Evolutionary conservation across 2,797 vertebrate species (phyloP).

Genomic region (Brachyrhaphis roseni): DNA sequence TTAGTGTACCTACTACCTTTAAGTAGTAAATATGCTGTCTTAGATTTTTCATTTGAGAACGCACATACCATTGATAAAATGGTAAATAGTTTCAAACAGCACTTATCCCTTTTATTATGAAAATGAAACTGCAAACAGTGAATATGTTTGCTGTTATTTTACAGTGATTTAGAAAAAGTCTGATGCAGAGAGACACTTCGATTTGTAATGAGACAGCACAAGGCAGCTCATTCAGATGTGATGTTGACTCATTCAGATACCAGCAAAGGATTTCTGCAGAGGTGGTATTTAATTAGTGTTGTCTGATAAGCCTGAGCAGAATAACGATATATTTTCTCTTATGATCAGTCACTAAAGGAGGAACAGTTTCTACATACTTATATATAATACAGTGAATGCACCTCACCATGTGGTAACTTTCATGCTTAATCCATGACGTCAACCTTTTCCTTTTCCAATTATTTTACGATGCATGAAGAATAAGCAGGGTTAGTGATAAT

Average conservation of each 20-base stretch:
- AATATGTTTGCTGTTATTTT: background rate
- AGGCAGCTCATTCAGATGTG: background rate
- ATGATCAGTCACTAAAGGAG: background rate
- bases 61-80: background rate
- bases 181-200: background rate
- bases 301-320: slow-evolving; percentile 4
- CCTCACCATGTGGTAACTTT: background rate
- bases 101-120: background rate
- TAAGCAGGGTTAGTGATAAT: background rate
- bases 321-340: background rate
- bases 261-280: background rate
- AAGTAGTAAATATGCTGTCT: background rate
- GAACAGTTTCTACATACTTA: background rate
- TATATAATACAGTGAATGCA: background rate
- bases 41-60: background rate
- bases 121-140: background rate
- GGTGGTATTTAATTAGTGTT: slow-evolving; percentile 1
- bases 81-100: background rate
- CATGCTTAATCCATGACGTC: background rate
- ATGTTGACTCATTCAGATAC: slow-evolving; percentile 7
- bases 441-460: background rate
- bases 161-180: background rate
- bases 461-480: background rate
- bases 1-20: background rate
- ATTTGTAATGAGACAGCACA: slow-evolving; percentile 1